Evolutionary conservation across 2,113 vertebrate genomes (phyloP).

Genomic region (Callipepla californica): DNA sequence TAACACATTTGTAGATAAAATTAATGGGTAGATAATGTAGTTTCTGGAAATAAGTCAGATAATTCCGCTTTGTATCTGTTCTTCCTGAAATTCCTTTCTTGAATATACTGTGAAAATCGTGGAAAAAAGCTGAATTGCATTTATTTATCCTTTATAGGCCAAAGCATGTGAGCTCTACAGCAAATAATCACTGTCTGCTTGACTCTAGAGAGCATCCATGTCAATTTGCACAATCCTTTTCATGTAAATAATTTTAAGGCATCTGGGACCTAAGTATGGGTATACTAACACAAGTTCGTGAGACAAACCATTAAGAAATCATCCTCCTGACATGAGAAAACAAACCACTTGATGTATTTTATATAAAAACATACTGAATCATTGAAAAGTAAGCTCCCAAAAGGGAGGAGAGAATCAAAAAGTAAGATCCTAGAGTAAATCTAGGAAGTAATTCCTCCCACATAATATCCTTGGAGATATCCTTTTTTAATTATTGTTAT

Average conservation of each 20-base stretch:
- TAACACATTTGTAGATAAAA: not conserved
- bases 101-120: not conserved
- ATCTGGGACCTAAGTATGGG: not conserved
- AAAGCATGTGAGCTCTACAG: not conserved
- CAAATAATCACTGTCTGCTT: not conserved
- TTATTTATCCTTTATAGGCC: not conserved
- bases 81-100: not conserved
- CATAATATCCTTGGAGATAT: not conserved
- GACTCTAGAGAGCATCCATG: not conserved
- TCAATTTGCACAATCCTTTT: not conserved
- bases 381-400: not conserved
- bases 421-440: not conserved
- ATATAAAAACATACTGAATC: not conserved
- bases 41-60: not conserved
- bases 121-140: not conserved
- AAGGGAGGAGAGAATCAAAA: not conserved
- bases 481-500: not conserved
- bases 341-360: not conserved
- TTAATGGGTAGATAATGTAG: not conserved
- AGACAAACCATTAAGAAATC: constrained; percentile 2
- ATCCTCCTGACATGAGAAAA: not conserved
- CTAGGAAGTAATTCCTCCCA: not conserved
- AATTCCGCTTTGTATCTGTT: not conserved
- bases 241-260: not conserved
- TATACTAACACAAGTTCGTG: not conserved